phyloP scores from a whole-genome alignment of 1,140 invertebrate species.

The Meloidogyne exigua region DNA sequence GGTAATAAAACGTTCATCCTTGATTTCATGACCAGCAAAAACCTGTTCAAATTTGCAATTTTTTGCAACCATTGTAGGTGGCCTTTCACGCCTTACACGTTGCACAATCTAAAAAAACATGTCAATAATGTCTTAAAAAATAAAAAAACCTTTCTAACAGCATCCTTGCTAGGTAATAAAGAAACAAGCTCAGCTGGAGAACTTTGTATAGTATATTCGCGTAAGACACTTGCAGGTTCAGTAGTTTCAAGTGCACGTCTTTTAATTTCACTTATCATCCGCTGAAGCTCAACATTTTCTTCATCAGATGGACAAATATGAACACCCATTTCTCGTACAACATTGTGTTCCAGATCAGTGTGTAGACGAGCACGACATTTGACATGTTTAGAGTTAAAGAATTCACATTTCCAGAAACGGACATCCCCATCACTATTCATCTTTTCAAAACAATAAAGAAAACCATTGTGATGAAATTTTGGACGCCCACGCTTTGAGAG shows the following conservation, averaged over 20 bases:
- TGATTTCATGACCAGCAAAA: not conserved
- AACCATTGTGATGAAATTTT: not conserved
- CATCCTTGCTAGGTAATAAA: not conserved
- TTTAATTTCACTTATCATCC: conserved; percentile 12
- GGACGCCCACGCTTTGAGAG: not conserved
- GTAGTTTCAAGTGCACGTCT: not conserved
- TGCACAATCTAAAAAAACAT: not conserved
- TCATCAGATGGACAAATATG: conserved; percentile 8
- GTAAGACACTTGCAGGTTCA: not conserved
- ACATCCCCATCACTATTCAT: not conserved
- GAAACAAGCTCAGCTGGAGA: not conserved
- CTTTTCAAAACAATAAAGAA: conserved; percentile 1
- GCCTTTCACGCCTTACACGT: not conserved
- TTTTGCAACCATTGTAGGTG: not conserved
- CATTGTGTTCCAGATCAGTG: conserved; percentile 12
- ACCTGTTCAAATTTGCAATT: not conserved
- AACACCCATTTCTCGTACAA: not conserved
- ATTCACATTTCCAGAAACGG: conserved; percentile 3
- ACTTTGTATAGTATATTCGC: not conserved
- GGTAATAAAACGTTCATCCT: not conserved
- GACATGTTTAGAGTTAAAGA: not conserved
- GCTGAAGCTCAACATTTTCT: conserved; percentile 6
- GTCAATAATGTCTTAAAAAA: not conserved
- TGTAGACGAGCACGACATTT: conserved; percentile 10
- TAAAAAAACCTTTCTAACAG: not conserved